Conservation (phyloP, 2,797 vertebrate genomes). For the Psittacula derbiana region DNA sequence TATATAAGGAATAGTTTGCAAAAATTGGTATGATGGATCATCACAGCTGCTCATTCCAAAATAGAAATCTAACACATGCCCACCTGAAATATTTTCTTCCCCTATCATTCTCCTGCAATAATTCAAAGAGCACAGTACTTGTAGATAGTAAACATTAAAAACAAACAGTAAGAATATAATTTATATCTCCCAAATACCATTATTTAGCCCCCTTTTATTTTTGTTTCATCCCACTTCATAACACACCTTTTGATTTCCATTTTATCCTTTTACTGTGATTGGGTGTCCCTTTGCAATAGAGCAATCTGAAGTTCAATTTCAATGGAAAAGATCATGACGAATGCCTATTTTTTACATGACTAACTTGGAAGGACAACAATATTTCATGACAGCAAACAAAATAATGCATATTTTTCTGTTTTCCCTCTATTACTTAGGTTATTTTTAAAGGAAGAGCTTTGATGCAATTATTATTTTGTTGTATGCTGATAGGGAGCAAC, state of each 20-base stretch:
- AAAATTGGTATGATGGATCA: background rate
- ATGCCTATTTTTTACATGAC: background rate
- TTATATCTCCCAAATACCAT: background rate
- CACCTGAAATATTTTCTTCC: background rate
- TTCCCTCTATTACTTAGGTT: background rate
- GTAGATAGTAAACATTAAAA: background rate
- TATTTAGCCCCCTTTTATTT: background rate
- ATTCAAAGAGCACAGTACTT: background rate
- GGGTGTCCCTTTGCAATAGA: background rate
- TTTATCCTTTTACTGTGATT: background rate
- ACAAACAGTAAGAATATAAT: background rate
- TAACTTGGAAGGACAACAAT: background rate
- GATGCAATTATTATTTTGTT: background rate
- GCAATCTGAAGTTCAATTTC: background rate
- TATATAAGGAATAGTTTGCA: background rate
- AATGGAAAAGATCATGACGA: background rate
- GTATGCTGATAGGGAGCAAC: background rate
- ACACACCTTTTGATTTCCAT: background rate
- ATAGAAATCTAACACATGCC: background rate
- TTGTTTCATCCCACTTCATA: background rate
- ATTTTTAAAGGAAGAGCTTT: background rate
- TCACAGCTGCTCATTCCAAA: background rate
- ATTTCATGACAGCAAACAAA: background rate
- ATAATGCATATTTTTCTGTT: background rate
- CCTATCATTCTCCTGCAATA: rapidly evolving